phyloP scores from a whole-genome alignment of 2,888 invertebrate species.

The Calliscelio sp. region DNA sequence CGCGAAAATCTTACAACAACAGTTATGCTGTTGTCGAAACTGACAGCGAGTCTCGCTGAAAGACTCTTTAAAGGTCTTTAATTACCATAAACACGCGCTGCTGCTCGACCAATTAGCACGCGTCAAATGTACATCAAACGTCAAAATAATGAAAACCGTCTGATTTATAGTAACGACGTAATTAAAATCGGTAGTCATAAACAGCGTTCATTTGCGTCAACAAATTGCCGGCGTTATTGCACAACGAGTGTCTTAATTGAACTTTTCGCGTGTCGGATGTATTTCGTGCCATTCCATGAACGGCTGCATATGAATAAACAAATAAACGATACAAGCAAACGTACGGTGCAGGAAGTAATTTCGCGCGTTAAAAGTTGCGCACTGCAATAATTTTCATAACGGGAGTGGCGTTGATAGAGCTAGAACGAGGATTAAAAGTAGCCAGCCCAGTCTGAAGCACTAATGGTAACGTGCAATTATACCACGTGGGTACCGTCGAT shows the following conservation, averaged over 20 bases:
- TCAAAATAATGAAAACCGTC: slow-evolving; percentile 26
- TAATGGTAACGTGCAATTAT: slow-evolving; percentile 67
- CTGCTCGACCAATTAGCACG: slow-evolving; percentile 21
- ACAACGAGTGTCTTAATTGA: slow-evolving; percentile 46
- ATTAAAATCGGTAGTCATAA: slow-evolving; percentile 50
- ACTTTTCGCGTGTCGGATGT: slow-evolving; percentile 34
- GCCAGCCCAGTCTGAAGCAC: slow-evolving; percentile 57
- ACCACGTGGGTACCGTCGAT: slow-evolving; percentile 34
- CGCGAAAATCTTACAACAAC: background rate
- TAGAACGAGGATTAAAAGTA: slow-evolving; percentile 59
- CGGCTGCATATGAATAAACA: slow-evolving; percentile 43
- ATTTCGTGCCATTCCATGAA: slow-evolving; percentile 35
- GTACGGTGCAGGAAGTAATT: slow-evolving; percentile 73
- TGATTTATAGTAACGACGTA: slow-evolving; percentile 41
- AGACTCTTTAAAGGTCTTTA: slow-evolving; percentile 9
- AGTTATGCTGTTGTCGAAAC: background rate
- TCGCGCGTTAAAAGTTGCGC: slow-evolving; percentile 57
- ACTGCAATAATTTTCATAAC: slow-evolving; percentile 72
- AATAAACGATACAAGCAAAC: slow-evolving; percentile 55
- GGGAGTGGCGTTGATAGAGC: slow-evolving; percentile 69
- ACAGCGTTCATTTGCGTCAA: slow-evolving; percentile 46
- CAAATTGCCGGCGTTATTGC: slow-evolving; percentile 57
- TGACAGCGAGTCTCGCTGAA: background rate
- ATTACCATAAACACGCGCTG: slow-evolving; percentile 43
- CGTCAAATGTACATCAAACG: slow-evolving; percentile 47